phyloP scores from a whole-genome alignment of 2,113 vertebrate genomes.

The Neogale vison region DNA sequence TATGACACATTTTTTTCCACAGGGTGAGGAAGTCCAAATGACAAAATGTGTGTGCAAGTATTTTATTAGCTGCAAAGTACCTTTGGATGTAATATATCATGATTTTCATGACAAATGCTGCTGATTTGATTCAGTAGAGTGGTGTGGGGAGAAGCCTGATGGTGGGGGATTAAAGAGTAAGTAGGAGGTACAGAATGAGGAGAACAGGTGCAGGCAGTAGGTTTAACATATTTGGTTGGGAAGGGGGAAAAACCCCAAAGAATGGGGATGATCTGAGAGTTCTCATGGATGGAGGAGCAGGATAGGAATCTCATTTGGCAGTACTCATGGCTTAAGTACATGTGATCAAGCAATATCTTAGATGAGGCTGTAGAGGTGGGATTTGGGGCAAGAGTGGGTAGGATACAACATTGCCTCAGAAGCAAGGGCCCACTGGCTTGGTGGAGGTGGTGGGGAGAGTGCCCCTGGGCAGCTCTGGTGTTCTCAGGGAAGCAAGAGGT shows the following conservation, averaged over 20 bases:
- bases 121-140: not conserved
- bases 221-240: not conserved
- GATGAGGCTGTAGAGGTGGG: not conserved
- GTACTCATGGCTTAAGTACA: not conserved
- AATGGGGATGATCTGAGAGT: not conserved
- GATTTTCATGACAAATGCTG: not conserved
- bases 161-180: not conserved
- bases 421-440: fast-evolving
- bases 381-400: not conserved
- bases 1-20: not conserved
- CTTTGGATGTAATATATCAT: not conserved
- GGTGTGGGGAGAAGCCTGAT: not conserved
- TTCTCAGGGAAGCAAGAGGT: not conserved
- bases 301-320: not conserved
- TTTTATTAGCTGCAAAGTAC: not conserved
- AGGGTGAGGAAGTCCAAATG: not conserved
- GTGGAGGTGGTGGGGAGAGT: no score
- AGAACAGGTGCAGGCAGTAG: not conserved
- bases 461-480: not conserved
- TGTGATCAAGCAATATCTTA: not conserved
- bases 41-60: not conserved
- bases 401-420: no score
- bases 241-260: not conserved
- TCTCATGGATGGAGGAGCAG: not conserved
- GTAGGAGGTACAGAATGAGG: not conserved